Base-by-base conservation (phyloP, 2,888 invertebrate species). In the Tenthredo distinguenda region DNA sequence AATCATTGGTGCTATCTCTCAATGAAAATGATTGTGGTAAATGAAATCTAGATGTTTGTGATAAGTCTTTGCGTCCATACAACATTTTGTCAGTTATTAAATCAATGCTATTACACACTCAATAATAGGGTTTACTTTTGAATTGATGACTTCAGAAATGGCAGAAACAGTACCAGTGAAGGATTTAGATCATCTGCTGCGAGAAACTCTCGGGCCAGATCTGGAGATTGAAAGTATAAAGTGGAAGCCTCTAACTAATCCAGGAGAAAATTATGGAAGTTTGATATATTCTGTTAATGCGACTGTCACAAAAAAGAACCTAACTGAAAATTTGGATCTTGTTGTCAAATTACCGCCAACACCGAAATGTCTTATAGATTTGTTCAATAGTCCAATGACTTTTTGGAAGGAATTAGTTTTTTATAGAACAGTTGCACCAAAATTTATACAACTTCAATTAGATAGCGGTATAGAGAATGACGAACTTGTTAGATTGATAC, bases 231-330 rank as follows among this genome's bases (percentile, higher is more conserved):
- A 90, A 15, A 86, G 90, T 2, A 85, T 90, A 1, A 87, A 90
- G 86, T 93, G 93, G 93, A 93, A 90, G 65, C 90, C 92, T 40
- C 81, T 93, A 9, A 93, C 93, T 0, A 91, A 92, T 58, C 93
- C 93, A 0, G 93, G 93, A 6, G 93, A 93, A 47, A 93, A 93
- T 87, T 93, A 91, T 68, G 93, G 93, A 2, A 93, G 93, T 85
- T 50, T 91, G 15, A 93, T 93, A 79, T 86, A 93, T 15, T 91
- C 91, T 3, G 87, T 93, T 9, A 89, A 90, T 62, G 90, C 89
- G 10, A 89, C 86, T 1, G 71, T 92, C 1, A 82, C 84, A 0
- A 85, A 79, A n/a, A 87, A 90, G 58, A 87, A 88, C 21, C 89
- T 88, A 6, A 85, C 87, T 3, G 89, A 90, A 65, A 87, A 87